Evolutionary conservation across 2,888 invertebrate species (phyloP).

Genomic region (Machimus rusticus): DNA sequence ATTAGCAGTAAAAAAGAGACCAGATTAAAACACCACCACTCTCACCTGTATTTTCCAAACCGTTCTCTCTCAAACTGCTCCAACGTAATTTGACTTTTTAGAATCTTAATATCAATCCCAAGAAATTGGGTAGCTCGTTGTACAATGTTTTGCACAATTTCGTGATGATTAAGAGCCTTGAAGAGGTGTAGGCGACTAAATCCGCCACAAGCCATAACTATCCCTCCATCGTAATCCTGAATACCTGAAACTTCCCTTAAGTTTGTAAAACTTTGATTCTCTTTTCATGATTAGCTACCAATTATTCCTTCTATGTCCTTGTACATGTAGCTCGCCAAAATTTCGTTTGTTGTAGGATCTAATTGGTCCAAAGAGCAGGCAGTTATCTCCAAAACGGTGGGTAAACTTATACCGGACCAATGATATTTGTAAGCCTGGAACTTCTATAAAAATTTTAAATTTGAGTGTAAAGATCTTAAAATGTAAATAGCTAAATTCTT

Average conservation of each 20-base stretch:
- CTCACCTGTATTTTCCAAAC: conserved; percentile 90
- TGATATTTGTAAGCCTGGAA: conserved; percentile 94
- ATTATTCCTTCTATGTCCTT: conserved; percentile 85
- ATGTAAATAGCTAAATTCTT: not conserved
- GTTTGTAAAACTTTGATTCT: not conserved
- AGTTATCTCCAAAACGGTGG: conserved; percentile 90
- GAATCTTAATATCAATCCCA: conserved; percentile 82
- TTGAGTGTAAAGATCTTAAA: not conserved
- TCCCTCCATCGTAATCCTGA: conserved; percentile 89
- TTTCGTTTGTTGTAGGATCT: conserved; percentile 83
- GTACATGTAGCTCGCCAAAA: conserved; percentile 83
- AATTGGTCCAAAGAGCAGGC: conserved; percentile 91
- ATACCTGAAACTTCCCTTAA: conserved; percentile 66
- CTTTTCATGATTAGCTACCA: conserved; percentile 55
- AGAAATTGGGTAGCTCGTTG: conserved; percentile 83
- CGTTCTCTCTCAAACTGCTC: conserved; percentile 88
- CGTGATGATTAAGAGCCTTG: conserved; percentile 83
- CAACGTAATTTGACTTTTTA: conserved; percentile 81
- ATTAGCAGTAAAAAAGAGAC: not conserved
- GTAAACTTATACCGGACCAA: conserved; percentile 92
- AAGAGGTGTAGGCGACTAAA: conserved; percentile 93
- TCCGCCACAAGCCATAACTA: conserved; percentile 89
- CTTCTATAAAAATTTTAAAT: conserved; percentile 66
- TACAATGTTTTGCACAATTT: conserved; percentile 85
- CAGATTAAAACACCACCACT: not conserved